Percentiles rank a stretch among this genome's conserved stretches.
These are phyloP conservation scores for Zaprionus capensis DNA, from an alignment of 1,140 invertebrate species.

Conservation along the genomic window DNA sequence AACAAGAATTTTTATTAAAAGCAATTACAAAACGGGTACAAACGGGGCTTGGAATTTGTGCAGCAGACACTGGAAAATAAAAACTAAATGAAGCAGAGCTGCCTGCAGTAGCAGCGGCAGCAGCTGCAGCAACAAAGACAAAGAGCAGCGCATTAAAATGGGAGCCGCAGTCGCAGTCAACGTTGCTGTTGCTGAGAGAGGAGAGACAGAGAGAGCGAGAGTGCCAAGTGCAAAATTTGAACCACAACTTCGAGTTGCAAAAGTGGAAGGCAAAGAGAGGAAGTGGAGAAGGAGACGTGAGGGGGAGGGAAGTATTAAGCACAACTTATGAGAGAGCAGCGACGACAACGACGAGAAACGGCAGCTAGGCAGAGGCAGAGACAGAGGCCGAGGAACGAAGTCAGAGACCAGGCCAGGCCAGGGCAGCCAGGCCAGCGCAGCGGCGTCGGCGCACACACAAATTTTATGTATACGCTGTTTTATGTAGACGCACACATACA, in stretches of 20 bases:
- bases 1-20: constrained; percentile 82
- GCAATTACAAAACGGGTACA: constrained; percentile 74
- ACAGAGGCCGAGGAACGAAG: constrained; percentile 25
- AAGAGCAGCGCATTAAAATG: constrained; percentile 64
- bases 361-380: constrained; percentile 45
- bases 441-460: constrained; percentile 80
- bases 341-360: constrained; percentile 24
- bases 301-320: constrained; percentile 46
- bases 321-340: constrained; percentile 54
- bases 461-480: constrained; percentile 81
- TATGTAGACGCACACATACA: constrained; percentile 60
- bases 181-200: constrained; percentile 10
- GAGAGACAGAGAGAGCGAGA: constrained; percentile 53
- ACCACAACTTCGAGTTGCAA: constrained; percentile 66
- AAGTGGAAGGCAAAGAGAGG: constrained; percentile 21
- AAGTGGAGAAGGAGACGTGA: not conserved
- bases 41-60: constrained; percentile 57
- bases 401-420: constrained; percentile 25
- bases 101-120: constrained; percentile 26
- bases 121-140: constrained; percentile 73
- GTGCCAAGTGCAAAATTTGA: constrained; percentile 79
- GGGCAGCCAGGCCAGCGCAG: constrained; percentile 51
- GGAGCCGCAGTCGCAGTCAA: constrained; percentile 22
- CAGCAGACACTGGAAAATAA: constrained; percentile 44
- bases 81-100: constrained; percentile 52